Base-by-base conservation (phyloP, 2,113 vertebrate genomes). In the Girardinichthys multiradiatus region DNA sequence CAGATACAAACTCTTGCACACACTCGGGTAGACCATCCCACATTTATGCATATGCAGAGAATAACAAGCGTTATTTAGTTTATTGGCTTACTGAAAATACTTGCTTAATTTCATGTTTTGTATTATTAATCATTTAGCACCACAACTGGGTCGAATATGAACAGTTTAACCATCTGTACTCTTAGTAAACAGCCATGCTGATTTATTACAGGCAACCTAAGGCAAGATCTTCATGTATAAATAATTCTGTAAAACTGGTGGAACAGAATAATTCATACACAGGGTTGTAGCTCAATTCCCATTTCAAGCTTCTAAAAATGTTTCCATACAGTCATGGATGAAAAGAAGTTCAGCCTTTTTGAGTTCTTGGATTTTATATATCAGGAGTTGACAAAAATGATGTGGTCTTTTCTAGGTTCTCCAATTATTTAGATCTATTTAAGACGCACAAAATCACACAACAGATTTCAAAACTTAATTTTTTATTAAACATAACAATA, bases 21-120 rank as follows among this genome's bases (percentile, higher is more conserved):
- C 61, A 45, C n/a, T 67, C 64, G 60, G 58, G 60, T 33, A 78
- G 61, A 82, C 70, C 73, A 78, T 45, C 62, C 15, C 54, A 42
- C 48, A 37, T 77, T 64, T 66, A 76, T 76, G 58, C n/a, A 78
- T 30, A 65, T 28, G 83, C 15, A 70, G 26, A 2, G 4, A 63
- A 54, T 67, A 70, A 70, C 59, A 81, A 78, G 77, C 42, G 7
- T 5, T 21, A 24, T 24, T 54, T n/a, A 54, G 21, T 24, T 11
- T n/a, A 2, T 54, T 3, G 21, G 7, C 10, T n/a, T 24, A 54
- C 48, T 24, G 8, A 48, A 48, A 5, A 39, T 13, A 48, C 19
- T 48, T 48, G 45, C 45, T 48, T 8, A 51, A 51, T 9, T 19
- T 51, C 7, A 4, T 51, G 21, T 51, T 24, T 24, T 54, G 48